A percentile compares a stretch with the other conserved stretches of the same genome.
phyloP scores from a whole-genome alignment of 2,888 invertebrate species.

The Plebejus anna region DNA sequence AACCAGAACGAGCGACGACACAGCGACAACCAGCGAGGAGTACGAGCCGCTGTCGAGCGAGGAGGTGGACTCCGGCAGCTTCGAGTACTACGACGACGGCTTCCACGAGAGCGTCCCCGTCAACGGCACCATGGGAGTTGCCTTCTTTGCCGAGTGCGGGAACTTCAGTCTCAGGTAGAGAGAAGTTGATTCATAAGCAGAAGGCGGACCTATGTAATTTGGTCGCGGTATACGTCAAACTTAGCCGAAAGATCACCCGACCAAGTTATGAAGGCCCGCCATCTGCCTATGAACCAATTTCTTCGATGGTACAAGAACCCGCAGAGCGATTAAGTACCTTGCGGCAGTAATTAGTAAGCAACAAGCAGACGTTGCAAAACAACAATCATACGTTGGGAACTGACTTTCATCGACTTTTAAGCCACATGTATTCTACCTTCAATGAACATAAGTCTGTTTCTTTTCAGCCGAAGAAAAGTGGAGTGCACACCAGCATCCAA shows the following conservation, averaged over 20 bases:
- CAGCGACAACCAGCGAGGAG: constrained; percentile 58
- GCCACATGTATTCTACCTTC: background rate
- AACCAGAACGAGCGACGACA: constrained; percentile 49
- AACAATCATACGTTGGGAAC: no score
- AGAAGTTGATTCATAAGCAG: background rate
- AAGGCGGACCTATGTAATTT: no score
- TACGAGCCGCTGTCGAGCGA: constrained; percentile 47
- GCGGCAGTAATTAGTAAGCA: no score
- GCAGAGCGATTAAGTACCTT: no score
- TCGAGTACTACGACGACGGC: constrained; percentile 58
- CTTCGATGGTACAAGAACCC: no score
- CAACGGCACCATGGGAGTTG: constrained; percentile 47
- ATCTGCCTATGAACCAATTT: no score
- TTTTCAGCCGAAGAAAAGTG: constrained; percentile 64
- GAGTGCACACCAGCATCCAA: constrained; percentile 87
- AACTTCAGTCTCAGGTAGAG: constrained; percentile 60
- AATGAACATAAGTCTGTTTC: constrained; percentile 20
- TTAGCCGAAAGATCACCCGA: no score
- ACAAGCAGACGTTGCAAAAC: no score
- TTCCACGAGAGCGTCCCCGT: constrained; percentile 56
- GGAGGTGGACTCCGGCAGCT: constrained; percentile 55
- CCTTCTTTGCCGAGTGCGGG: constrained; percentile 56
- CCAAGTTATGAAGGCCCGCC: no score
- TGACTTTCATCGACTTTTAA: background rate
- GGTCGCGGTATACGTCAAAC: no score